Evolutionary conservation across 2,797 vertebrate genomes (phyloP).

Genomic region (Dipus sagitta): DNA sequence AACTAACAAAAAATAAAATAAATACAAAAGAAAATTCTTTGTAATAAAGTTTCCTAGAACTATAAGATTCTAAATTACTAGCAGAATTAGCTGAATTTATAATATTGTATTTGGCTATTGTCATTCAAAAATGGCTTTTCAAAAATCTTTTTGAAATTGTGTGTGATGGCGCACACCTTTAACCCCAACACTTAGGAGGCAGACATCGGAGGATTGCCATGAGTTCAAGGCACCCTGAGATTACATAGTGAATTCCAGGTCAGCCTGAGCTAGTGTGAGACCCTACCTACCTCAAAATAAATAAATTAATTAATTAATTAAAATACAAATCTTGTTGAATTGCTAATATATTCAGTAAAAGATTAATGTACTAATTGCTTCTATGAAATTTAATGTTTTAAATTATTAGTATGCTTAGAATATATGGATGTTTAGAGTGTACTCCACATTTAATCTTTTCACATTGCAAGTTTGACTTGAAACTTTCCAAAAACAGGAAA

Average conservation of each 20-base stretch:
- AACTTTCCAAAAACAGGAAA: slow-evolving; percentile 73
- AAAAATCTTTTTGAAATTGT: slow-evolving; percentile 20
- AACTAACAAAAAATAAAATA: too few relatives aligned
- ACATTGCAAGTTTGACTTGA: slow-evolving; percentile 58
- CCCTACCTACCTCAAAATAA: too few relatives aligned
- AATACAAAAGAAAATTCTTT: background rate
- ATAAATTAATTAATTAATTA: too few relatives aligned
- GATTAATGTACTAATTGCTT: slow-evolving; percentile 78
- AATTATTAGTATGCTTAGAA: slow-evolving; percentile 51
- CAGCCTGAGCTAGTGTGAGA: too few relatives aligned
- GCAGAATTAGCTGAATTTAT: slow-evolving; percentile 80
- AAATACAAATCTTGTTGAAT: slow-evolving; percentile 64
- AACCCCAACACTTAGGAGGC: too few relatives aligned
- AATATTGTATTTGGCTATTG: slow-evolving; percentile 77
- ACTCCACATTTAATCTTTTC: slow-evolving; percentile 59
- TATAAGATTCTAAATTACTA: slow-evolving; percentile 33
- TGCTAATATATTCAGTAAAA: slow-evolving; percentile 76
- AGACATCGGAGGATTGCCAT: too few relatives aligned
- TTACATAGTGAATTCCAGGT: too few relatives aligned
- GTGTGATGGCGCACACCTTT: too few relatives aligned
- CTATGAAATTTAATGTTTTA: slow-evolving; percentile 77
- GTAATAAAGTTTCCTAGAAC: slow-evolving; percentile 52
- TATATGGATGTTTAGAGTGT: slow-evolving; percentile 75
- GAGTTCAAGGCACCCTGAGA: too few relatives aligned
- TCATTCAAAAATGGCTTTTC: slow-evolving; percentile 78